Base-by-base conservation (phyloP, 2,888 invertebrate genomes). In the Hypselothyrea guttata region DNA sequence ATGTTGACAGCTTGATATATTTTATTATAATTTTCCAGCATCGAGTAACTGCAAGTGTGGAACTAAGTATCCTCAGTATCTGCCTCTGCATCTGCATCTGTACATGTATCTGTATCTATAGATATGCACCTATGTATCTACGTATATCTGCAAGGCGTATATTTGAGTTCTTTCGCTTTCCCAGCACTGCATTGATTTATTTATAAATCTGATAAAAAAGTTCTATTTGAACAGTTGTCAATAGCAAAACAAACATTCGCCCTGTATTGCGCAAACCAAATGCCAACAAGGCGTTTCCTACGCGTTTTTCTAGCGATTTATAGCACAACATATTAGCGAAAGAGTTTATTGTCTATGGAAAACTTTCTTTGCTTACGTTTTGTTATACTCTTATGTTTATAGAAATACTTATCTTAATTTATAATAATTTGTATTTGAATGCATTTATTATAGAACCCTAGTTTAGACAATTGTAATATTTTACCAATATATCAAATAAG, bases 1-100 rank as follows among this genome's bases (percentile, higher is more conserved):
- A 85, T 64, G 82, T 60, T 82, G 82, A 82, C 85, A 82, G 71
- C 81, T 82, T 82, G 86, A 83, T 85, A 84, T 79, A 82, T 85
- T 82, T 85, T 81, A 85, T 83, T 84, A 84, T 83, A 85, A 85
- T 85, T 76, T 71, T 61, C 65, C 59, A 58, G 57, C 54, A 38
- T 42, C 52, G 12, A 38, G 60, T 64, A 71, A 71, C 72, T 46
- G 71, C 65, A 65, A 69, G 68, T 71, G 66, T 60, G 66, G 30
- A 12, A 33, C 46, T 33, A 53, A 63, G 52, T 38, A 59, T 41
- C 42, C 51, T 31, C 51, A 59, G 71, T 64, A 47, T 64, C 48
- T 57, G n/a, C n/a, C n/a, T n/a, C n/a, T n/a, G n/a, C n/a, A n/a
- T n/a, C 45, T 40, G 34, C 35, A 47, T 47, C 46, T 42, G 4